Evolutionary conservation across 2,113 vertebrate genomes (phyloP).

Genomic region (Smithornis capensis): DNA sequence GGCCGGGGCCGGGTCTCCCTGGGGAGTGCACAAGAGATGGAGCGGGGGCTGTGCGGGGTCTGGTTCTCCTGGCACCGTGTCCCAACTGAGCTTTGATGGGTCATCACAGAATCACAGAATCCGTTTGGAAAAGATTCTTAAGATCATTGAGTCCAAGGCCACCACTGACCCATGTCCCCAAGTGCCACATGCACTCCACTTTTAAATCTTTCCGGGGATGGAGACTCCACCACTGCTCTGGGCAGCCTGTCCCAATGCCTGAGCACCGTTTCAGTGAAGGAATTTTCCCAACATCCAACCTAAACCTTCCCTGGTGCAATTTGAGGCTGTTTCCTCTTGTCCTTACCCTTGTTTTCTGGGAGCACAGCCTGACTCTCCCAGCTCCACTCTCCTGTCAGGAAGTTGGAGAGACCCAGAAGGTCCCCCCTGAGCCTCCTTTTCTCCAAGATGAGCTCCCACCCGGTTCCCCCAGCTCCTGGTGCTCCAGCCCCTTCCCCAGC

Average conservation of each 20-base stretch:
- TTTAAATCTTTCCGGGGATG: background rate
- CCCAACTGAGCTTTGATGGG: background rate
- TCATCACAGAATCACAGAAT: background rate
- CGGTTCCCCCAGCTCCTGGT: background rate
- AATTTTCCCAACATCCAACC: fast-evolving
- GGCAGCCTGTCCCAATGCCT: background rate
- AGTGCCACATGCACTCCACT: fast-evolving
- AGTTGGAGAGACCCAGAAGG: background rate
- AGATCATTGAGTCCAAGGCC: background rate
- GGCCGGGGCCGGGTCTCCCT: background rate
- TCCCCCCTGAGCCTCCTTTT: background rate
- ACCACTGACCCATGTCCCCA: background rate
- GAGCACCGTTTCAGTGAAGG: fast-evolving
- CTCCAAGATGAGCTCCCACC: background rate
- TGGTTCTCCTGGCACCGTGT: background rate
- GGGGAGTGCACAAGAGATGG: background rate
- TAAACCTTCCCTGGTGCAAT: background rate
- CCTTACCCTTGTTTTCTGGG: background rate
- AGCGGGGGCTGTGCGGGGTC: background rate
- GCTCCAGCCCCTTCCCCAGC: background rate
- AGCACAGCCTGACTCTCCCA: background rate
- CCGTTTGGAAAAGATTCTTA: background rate
- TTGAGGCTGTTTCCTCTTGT: background rate
- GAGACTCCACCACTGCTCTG: background rate
- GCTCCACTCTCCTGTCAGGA: background rate